Base-by-base conservation (phyloP, 2,888 invertebrate species). In the Xestia xanthographa region DNA sequence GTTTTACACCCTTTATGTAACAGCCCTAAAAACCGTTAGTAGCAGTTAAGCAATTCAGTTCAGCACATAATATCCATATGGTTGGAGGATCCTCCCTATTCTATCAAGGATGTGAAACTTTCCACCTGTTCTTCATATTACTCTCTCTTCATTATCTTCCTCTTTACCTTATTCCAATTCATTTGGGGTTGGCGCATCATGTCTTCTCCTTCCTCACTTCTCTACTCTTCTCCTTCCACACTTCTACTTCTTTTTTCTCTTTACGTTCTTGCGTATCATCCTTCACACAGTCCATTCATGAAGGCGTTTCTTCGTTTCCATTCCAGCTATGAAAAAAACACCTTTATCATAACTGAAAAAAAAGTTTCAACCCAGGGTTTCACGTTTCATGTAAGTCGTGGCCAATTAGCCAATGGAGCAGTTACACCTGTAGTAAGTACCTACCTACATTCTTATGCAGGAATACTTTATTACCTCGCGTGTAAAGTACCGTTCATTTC, bases 401-500 rank as follows among this genome's bases (percentile, higher is more conserved):
- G 14, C 4, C 14, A 58, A 72, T 72, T 34, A 60, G 41, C 20
- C n/a, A 66, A 72, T 48, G 20, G 41, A 20, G 20, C 17, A 65
- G 34, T 66, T 20, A 26, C 53, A 62, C 26, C 62, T 45, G 9
- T 72, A 66, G 1, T n/a, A n/a, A n/a, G 22, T 22, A 50, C 43
- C 17, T 12, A 63, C 43, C 17, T 12, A 63, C 26, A 68, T 65
- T 72, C 22, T 14, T 50, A 56, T 9, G 38, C 14, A 34, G 12
- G 20, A 78, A 72, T 26, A 48, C 22, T 79, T 76, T 77, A 79
- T 71, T 62, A 38, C 68, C 60, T 86, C 65, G 86, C 83, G 85
- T 85, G 81, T 34, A 75, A 72, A 75, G 66, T 72, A 48, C 63
- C 68, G 45, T 29, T 77, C 67, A 68, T 83, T 83, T 75, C 43